Base-by-base conservation (phyloP, 2,113 vertebrate species). In the Delphinapterus leucas region DNA sequence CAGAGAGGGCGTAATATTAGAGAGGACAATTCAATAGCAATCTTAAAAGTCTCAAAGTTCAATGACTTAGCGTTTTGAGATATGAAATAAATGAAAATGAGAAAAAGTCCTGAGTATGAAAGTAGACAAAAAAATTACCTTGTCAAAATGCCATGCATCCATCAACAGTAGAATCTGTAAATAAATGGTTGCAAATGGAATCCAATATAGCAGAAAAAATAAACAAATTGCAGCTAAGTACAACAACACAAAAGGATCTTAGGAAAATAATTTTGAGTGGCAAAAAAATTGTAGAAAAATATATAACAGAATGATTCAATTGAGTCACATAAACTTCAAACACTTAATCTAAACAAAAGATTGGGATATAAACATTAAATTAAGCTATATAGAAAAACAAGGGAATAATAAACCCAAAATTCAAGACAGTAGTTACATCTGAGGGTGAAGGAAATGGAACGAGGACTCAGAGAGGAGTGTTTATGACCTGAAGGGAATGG, bases 201-300 rank as follows among this genome's bases (percentile, higher is more conserved):
- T 80, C 49, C 53, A 28, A 73, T 61, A n/a, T 8, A 36, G 8
- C 23, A 96, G 21, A 92, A 53, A 87, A 90, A 86, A 81, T 82
- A 82, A 74, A 70, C 12, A 13, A 93, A 92, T 36, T 68, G 21
- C 13, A 73, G 61, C 38, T 83, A 63, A 47, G 76, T 86, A n/a
- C 26, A 91, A 25, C 17, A 47, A 65, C 18, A 49, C 17, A 5
- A 68, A 41, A n/a, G 5, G 6, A 68, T 68, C 63, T 74, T 84
- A 85, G 58, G 21, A 88, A 96, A 95, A 84, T 44, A 77, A 97
- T 49, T 74, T 74, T 86, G 23, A 93, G 12, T 73, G 12, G 13
- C 18, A 88, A 90, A 93, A 41, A 31, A 8, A 70, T 36, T 28
- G 5, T 60, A 88, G 70, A 88, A 91, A 21, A 81, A 76, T 88